Base-by-base conservation (phyloP, 2,888 invertebrate genomes). In the Sarcophaga variegata region DNA sequence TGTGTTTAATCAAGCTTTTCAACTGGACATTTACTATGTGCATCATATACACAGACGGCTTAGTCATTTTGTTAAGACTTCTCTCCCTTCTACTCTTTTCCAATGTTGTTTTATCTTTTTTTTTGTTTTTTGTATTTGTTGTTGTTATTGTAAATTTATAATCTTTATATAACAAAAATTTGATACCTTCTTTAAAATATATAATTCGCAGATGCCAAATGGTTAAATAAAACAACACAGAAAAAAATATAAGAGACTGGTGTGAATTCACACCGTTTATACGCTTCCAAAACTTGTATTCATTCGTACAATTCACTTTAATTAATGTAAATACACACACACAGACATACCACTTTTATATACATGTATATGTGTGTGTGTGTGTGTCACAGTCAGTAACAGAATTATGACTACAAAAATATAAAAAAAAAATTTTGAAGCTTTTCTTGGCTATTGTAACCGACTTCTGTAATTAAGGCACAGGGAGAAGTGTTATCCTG, bases 1-100 rank as follows among this genome's bases (percentile, higher is more conserved):
- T 37, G 79, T 77, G 66, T 83, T 87, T 87, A 88, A 86, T 88
- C 86, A 87, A 83, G 81, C 84, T 66, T 77, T 86, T 83, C 75
- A 85, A 62, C 67, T 69, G 49, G 66, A 12, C 54, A 54, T 54
- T 54, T 14, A 60, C 20, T 49, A 70, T 70, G 49, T 63, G 45
- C 22, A 47, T 37, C 37, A 37, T 62, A 47, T 6, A 14, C 3
- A 59, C 25, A 59, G 12, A 60, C 17, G 37, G 11, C 22, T 66
- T 27, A 20, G 17, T 54, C 54, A 54, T 54, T 54, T 14, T 54
- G 17, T 37, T 37, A 8, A 37, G 8, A 59, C 14, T 59, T 59
- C 59, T 17, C 59, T 37, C 8, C 8, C 8, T 3, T 20, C 22
- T 37, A 8, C 37, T 8, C 37, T 2, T 37, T 69, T 22, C 45